Percentiles rank a stretch among this genome's conserved stretches.
phyloP scores from a whole-genome alignment of 2,797 vertebrate species.

The Acanthopagrus latus region DNA sequence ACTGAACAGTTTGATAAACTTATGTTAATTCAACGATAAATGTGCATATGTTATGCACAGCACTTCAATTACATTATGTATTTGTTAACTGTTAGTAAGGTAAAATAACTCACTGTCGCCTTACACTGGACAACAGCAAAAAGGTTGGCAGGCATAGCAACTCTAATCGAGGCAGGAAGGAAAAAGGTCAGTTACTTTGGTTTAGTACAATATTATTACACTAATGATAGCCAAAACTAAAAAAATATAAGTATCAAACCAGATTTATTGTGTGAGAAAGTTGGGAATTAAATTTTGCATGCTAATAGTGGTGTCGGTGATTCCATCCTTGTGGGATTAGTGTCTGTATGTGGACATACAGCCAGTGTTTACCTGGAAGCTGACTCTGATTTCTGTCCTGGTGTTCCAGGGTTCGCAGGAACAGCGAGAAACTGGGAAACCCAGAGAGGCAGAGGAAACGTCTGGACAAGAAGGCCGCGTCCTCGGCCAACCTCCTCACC shows the following conservation, averaged over 20 bases:
- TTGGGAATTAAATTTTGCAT: constrained; percentile 2
- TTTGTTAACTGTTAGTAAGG: too few species aligned
- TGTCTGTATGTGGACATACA: background rate
- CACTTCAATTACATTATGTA: too few species aligned
- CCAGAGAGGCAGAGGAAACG: constrained; percentile 86
- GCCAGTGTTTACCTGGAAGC: background rate
- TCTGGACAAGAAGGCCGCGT: constrained; percentile 90
- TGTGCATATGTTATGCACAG: too few species aligned
- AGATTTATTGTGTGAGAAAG: background rate
- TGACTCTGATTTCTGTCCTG: constrained; percentile 3
- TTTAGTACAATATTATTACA: background rate
- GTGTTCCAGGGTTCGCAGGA: constrained; percentile 86
- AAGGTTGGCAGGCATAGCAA: background rate
- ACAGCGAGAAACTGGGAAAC: constrained; percentile 88
- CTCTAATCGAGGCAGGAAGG: background rate
- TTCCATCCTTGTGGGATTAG: background rate
- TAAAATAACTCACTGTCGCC: too few species aligned
- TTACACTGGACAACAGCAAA: too few species aligned
- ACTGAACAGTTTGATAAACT: too few species aligned
- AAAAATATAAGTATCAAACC: background rate
- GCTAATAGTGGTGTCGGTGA: background rate
- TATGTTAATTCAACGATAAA: too few species aligned
- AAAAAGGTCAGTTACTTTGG: background rate
- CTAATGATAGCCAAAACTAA: background rate
- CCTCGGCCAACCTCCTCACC: constrained; percentile 88